phyloP scores from a whole-genome alignment of 2,888 invertebrate genomes.

The Ditula angustiorana region DNA sequence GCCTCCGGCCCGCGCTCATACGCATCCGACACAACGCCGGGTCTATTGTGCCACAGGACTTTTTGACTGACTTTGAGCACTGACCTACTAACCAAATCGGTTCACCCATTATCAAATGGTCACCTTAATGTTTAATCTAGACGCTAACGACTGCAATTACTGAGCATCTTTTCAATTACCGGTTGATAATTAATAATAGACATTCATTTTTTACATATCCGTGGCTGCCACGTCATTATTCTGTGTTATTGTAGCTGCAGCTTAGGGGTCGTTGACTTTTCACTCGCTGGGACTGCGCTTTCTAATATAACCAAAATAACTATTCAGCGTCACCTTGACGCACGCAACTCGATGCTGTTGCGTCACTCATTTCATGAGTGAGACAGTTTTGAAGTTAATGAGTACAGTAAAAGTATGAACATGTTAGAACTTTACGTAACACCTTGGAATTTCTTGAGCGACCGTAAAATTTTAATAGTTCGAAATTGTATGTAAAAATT shows the following conservation, averaged over 20 bases:
- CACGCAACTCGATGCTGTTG: slow-evolving; percentile 70
- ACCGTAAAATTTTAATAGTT: slow-evolving; percentile 28
- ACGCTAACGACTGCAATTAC: slow-evolving; percentile 47
- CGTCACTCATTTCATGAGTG: slow-evolving; percentile 65
- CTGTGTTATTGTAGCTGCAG: slow-evolving; percentile 37
- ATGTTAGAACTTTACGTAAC: slow-evolving; percentile 29
- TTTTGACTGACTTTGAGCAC: slow-evolving; percentile 61
- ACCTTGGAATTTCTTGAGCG: slow-evolving; percentile 1
- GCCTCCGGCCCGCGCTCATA: slow-evolving; percentile 43
- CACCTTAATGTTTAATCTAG: slow-evolving; percentile 49
- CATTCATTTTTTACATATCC: slow-evolving; percentile 4
- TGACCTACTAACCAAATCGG: slow-evolving; percentile 75
- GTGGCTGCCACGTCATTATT: slow-evolving; percentile 7
- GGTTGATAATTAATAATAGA: slow-evolving; percentile 8
- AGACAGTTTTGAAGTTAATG: slow-evolving; percentile 46
- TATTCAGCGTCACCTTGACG: slow-evolving; percentile 78
- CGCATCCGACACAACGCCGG: slow-evolving; percentile 41
- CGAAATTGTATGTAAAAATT: slow-evolving; percentile 16
- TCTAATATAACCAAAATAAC: slow-evolving; percentile 82
- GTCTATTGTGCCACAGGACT: slow-evolving; percentile 55
- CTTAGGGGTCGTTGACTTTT: slow-evolving; percentile 69
- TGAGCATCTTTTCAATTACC: slow-evolving; percentile 56
- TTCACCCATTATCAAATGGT: slow-evolving; percentile 57
- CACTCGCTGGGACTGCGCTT: slow-evolving; percentile 71
- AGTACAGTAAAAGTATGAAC: slow-evolving; percentile 32